phyloP scores from a whole-genome alignment of 2,113 vertebrate genomes.

The Eurypyga helias region DNA sequence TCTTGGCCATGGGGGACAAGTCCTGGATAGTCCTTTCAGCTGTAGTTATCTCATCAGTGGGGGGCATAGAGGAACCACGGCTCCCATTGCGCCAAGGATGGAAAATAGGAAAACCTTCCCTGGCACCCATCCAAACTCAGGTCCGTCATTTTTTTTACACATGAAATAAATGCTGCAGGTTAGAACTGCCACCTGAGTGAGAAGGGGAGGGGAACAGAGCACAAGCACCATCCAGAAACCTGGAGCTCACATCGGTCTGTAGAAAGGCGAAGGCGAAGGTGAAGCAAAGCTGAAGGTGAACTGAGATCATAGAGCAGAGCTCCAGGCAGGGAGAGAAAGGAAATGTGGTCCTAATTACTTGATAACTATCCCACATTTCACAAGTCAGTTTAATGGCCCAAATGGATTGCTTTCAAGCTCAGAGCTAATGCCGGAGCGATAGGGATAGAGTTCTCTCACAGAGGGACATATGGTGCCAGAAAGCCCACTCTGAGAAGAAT shows the following conservation, averaged over 20 bases:
- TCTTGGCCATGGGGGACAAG: background rate
- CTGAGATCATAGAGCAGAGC: background rate
- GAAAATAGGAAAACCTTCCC: background rate
- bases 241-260: rapidly evolving
- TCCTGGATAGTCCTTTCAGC: background rate
- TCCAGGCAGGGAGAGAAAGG: background rate
- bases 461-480: conserved; percentile 25
- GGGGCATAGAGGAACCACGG: background rate
- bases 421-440: background rate
- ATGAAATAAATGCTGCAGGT: background rate
- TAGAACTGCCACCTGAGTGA: background rate
- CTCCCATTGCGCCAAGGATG: background rate
- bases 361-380: conserved; percentile 54
- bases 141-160: rapidly evolving
- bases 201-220: background rate
- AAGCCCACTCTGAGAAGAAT: conserved; percentile 20
- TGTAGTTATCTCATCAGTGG: background rate
- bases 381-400: conserved; percentile 43
- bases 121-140: background rate
- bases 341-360: conserved; percentile 66
- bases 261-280: background rate
- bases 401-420: conserved; percentile 44
- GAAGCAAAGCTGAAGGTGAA: background rate
- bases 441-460: background rate
- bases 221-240: background rate